Evolutionary conservation across 1,140 invertebrate genomes (phyloP), one percentile per base, ranked within the genome.

Genomic region (Macrobrachium rosenbergii): DNA sequence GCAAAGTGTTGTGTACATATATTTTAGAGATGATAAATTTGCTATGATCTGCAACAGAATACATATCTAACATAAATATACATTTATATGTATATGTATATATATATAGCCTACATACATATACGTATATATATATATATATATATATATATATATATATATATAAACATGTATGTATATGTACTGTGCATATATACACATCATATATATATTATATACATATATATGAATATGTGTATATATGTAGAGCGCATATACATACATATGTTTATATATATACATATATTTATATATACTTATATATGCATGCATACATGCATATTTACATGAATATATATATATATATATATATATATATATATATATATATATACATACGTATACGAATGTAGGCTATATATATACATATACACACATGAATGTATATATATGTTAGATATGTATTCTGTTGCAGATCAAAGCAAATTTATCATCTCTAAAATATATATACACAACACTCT

Each of bases 131-230:
- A 73, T 73, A 73, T 73, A 73, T 73, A 73, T 73, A 73, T 73
- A 73, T 73, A 73, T 73, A 73, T 73, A 73, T 73, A 73, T 23
- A 73, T 73, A 73, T 73, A 73, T 73, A 5, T 73, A 19, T 73
- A 19, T 73, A 2, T 73, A 19, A 3, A 19, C 2, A 19, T 73
- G 14, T 73, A 73, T 73, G 28, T 2, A 73, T n/a, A n/a, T n/a
- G n/a, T n/a, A n/a, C n/a, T n/a, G n/a, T 73, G 28, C 28, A 73
- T 75, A 58, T 75, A 75, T 75, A 75, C 2, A 75, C 45, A 75
- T 75, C 6, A n/a, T n/a, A 75, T 75, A 75, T 75, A 75, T 75
- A 75, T 75, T n/a, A n/a, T n/a, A 75, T 75, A 75, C 23, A 75
- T 75, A 75, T 75, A 75, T 75, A 75, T 75, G 23, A 10, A 75